Evolutionary conservation across 2,888 invertebrate species (phyloP).

Genomic region (Synergus itoensis): DNA sequence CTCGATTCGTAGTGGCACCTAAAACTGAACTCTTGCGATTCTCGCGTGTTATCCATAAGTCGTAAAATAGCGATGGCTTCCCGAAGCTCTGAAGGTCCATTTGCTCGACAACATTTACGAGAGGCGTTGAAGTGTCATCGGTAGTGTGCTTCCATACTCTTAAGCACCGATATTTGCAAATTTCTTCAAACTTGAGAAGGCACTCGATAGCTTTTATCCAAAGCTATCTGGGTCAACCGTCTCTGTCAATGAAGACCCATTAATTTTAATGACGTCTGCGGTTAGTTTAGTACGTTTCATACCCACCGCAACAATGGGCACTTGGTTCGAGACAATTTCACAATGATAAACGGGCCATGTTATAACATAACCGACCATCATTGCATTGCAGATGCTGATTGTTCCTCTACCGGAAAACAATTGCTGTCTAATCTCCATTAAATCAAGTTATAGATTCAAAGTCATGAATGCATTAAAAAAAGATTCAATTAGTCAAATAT

Average conservation of each 20-base stretch:
- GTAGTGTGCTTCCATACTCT: background rate
- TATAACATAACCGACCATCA: constrained; percentile 29
- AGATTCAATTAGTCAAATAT: background rate
- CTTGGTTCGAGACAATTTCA: constrained; percentile 61
- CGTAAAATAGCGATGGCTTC: constrained; percentile 4
- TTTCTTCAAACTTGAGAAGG: constrained; percentile 53
- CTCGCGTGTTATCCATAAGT: background rate
- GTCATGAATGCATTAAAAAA: background rate
- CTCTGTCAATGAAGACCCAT: constrained; percentile 71
- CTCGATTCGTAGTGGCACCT: background rate
- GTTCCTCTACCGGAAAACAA: constrained; percentile 11
- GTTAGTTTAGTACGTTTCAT: constrained; percentile 68
- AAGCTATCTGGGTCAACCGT: constrained; percentile 58
- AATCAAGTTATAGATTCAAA: background rate
- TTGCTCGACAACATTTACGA: constrained; percentile 34
- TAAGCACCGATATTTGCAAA: constrained; percentile 12
- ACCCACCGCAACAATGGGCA: constrained; percentile 61
- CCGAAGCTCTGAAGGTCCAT: constrained; percentile 32
- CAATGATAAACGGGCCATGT: constrained; percentile 52
- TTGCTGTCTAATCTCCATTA: background rate
- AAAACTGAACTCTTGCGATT: background rate
- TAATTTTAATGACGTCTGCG: constrained; percentile 71
- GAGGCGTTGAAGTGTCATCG: constrained; percentile 19
- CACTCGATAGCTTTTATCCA: constrained; percentile 56
- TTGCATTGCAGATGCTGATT: constrained; percentile 31